A percentile compares a stretch with the other conserved stretches of the same genome.
These are phyloP conservation scores for Lordiphosa mommai DNA, from an alignment of 1,140 invertebrate species.

Conservation along the genomic window DNA sequence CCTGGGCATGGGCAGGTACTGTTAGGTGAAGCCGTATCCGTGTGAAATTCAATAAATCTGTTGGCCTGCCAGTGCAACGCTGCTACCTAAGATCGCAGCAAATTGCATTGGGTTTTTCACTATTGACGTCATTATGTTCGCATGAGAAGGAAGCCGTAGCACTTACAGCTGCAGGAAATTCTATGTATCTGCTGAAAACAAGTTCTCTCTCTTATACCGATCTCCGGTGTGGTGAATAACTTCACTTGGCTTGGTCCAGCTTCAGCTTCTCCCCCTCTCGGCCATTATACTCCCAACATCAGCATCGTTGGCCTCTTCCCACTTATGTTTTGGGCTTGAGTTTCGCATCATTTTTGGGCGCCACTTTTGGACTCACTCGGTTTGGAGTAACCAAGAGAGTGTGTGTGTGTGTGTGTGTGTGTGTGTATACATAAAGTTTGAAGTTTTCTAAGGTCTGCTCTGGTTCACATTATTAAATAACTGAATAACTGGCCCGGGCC, in stretches of 20 bases:
- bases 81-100: slow-evolving; percentile 26
- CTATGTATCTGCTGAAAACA: slow-evolving; percentile 66
- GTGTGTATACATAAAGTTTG: slow-evolving; percentile 18
- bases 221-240: slow-evolving; percentile 32
- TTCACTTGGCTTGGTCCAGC: slow-evolving; percentile 27
- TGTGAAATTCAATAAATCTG: slow-evolving; percentile 15
- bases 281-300: slow-evolving; percentile 10
- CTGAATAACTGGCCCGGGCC: slow-evolving; percentile 2
- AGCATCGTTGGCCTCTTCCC: slow-evolving; percentile 10
- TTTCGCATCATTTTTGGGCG: slow-evolving; percentile 59
- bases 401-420: slow-evolving; percentile 3
- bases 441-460: not conserved
- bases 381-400: slow-evolving; percentile 1
- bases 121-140: slow-evolving; percentile 4
- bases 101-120: slow-evolving; percentile 23
- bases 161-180: slow-evolving; percentile 56
- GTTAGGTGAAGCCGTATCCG: slow-evolving; percentile 8
- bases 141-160: not conserved
- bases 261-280: slow-evolving; percentile 8
- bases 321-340: slow-evolving; percentile 51
- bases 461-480: slow-evolving; percentile 20
- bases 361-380: slow-evolving; percentile 37
- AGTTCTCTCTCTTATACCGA: slow-evolving; percentile 65
- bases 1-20: not conserved
- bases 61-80: slow-evolving; percentile 4